A percentile compares a stretch with the other conserved stretches of the same genome.
These are phyloP conservation scores for Lymantria monacha DNA, from an alignment of 2,888 invertebrate genomes.

Conservation along the genomic window DNA sequence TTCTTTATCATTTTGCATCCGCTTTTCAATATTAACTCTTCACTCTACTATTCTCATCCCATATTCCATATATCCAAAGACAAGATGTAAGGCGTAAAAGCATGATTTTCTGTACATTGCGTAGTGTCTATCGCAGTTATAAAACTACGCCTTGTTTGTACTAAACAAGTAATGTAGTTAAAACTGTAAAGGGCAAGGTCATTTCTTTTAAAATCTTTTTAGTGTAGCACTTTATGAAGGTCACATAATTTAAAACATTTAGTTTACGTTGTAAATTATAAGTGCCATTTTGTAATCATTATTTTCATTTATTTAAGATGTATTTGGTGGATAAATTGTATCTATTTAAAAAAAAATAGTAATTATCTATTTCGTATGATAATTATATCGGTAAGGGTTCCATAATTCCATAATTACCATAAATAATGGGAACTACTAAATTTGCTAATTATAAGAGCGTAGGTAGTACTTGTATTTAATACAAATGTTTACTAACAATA, in stretches of 20 bases:
- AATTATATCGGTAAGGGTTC: background rate
- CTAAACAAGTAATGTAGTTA: conserved; percentile 66
- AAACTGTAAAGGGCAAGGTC: conserved; percentile 32
- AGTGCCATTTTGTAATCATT: conserved; percentile 64
- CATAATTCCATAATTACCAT: background rate
- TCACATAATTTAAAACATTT: conserved; percentile 36
- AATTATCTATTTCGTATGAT: background rate
- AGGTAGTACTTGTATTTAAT: background rate
- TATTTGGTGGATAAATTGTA: conserved; percentile 10
- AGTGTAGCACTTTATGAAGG: conserved; percentile 27
- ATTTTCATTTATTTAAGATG: conserved; percentile 38
- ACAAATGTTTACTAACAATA: background rate
- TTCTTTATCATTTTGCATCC: background rate
- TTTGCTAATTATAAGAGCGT: background rate
- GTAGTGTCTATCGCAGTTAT: conserved; percentile 35
- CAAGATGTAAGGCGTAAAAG: conserved; percentile 12
- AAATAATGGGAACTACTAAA: background rate
- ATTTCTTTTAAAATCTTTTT: conserved; percentile 23
- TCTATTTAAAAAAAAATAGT: background rate
- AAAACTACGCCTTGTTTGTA: conserved; percentile 71
- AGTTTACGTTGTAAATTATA: conserved; percentile 57
- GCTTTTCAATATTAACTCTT: conserved; percentile 5
- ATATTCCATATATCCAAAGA: conserved; percentile 3
- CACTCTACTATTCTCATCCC: background rate
- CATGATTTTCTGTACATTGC: conserved; percentile 48